Evolutionary conservation across 2,797 vertebrate species (phyloP), one percentile per base, ranked within the genome.

Genomic region (Lutra lutra): DNA sequence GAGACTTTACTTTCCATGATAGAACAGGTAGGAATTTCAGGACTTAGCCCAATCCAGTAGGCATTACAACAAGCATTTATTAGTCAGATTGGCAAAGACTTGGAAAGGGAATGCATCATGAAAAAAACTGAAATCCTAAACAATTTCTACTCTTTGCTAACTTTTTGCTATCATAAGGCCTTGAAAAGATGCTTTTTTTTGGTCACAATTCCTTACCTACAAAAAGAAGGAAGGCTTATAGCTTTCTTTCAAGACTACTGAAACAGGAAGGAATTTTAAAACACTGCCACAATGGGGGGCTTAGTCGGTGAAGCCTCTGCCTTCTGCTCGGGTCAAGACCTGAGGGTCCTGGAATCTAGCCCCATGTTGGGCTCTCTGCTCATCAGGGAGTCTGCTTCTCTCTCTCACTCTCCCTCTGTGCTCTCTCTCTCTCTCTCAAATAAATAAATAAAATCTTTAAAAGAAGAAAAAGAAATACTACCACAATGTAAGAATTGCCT

Each of bases 121-220:
- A 38, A 73, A 62, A 62, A 93, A 82, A n/a, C 14, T 27, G 15
- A 93, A 94, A 70, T 73, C 43, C 27, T 54, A 80, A 80, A 51
- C 27, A 72, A 56, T 68, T 66, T 80, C 78, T 87, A 83, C 7
- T 6, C 38, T 85, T 92, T 68, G 29, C 23, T 48, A 54, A 48
- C 48, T 68, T 32, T 51, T 43, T 83, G 56, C 62, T 86, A 40
- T 62, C 72, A 66, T 56, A 35, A 68, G 58, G 40, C 64, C 43
- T 94, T n/a, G 9, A 54, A 93, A 84, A 89, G n/a, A 64, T 72
- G 86, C 20, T 68, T 91, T 87, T 40, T 94, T 75, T 82, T 43
- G 35, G 35, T 70, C 60, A 25, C 62, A 77, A 23, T 68, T 91
- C 40, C 66, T 89, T 48, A 84, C 35, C 27, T 93, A 64, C 48